These are phyloP conservation scores for Chascanopsetta lugubris DNA, from an alignment of 2,113 vertebrate genomes.

Conservation along the genomic window DNA sequence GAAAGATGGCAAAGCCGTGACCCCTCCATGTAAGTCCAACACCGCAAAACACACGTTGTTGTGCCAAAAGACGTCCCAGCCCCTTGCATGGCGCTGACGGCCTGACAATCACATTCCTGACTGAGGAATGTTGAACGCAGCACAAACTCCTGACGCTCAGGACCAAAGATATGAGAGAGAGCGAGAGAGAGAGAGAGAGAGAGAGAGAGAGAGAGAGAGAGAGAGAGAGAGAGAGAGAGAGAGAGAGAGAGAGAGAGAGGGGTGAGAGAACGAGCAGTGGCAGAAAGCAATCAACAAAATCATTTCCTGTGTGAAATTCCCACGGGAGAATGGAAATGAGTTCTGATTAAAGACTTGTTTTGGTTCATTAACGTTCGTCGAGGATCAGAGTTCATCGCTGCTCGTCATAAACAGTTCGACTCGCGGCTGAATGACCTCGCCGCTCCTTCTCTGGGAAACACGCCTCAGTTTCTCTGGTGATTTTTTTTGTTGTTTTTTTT, in stretches of 20 bases:
- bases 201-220: too few relatives aligned
- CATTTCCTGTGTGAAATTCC: background rate
- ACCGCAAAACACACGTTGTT: constrained; percentile 20
- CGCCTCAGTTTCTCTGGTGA: constrained; percentile 3
- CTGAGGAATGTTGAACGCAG: constrained; percentile 67
- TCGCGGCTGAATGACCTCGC: constrained; percentile 2
- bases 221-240: too few relatives aligned
- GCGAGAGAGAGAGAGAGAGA: too few relatives aligned
- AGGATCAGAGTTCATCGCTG: constrained; percentile 55
- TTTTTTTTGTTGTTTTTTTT: too few relatives aligned
- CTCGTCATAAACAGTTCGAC: constrained; percentile 47
- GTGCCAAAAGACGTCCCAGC: constrained; percentile 13
- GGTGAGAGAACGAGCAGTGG: too few relatives aligned
- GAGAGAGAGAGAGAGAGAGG: too few relatives aligned
- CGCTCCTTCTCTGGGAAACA: constrained; percentile 16
- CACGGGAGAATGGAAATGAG: too few relatives aligned
- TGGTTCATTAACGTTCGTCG: too few relatives aligned
- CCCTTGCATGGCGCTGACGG: constrained; percentile 30
- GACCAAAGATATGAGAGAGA: constrained; percentile 36
- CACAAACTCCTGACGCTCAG: constrained; percentile 54
- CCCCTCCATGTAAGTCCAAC: too few relatives aligned
- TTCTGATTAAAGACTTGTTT: background rate
- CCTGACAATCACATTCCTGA: constrained; percentile 62
- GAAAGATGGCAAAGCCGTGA: constrained; percentile 19
- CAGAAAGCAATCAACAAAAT: constrained; percentile 6